Base-by-base conservation (phyloP, 2,797 vertebrate species). In the Pseudochaenichthys georgianus region DNA sequence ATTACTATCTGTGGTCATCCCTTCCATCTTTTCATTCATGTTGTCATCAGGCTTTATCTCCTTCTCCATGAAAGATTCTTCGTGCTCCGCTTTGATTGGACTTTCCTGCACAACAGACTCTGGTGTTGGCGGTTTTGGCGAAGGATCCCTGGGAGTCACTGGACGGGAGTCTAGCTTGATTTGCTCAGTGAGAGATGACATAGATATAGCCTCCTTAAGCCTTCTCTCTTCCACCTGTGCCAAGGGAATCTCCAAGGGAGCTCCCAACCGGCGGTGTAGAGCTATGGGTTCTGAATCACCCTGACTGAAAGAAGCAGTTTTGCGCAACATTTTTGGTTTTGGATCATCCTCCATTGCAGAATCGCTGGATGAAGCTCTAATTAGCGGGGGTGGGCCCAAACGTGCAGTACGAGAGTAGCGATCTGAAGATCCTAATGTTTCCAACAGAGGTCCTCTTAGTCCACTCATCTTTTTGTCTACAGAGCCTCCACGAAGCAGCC, bases 221-320 rank as follows among this genome's bases (percentile, higher is more conserved):
- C 87, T 89, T 55, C 96, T 94, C 64, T 97, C 93, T 78, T 97
- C 97, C 13, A 96, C 78, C 28, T 94, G 94, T 19, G 96, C 96
- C 82, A 98, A 45, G 0, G 98, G 98, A 75, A 99, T 99, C 92
- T 99, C 98, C 11, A 99, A 83, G 4, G 98, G 98, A 0, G 97
- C 98, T 0, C 98, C 98, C 0, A 96, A 97, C 0, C 98, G 95
- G 31, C 98, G 94, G 77, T 99, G 97, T 72, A 97, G 89, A 59
- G 96, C 89, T 0, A 98, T 95, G 0, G 97, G 97, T 75, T 99
- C 98, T 0, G 95, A 90, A 3, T 99, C 98, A 0, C 97, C 97
- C 3, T 98, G 97, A 61, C 97, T 99, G 79, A 99, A 99, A 68
- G 98, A 99, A 65, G 97, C 96, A 87, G 98, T 98, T 88, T 99